Evolutionary conservation across 2,113 vertebrate species (phyloP).

Genomic region (Lepisosteus osseus): DNA sequence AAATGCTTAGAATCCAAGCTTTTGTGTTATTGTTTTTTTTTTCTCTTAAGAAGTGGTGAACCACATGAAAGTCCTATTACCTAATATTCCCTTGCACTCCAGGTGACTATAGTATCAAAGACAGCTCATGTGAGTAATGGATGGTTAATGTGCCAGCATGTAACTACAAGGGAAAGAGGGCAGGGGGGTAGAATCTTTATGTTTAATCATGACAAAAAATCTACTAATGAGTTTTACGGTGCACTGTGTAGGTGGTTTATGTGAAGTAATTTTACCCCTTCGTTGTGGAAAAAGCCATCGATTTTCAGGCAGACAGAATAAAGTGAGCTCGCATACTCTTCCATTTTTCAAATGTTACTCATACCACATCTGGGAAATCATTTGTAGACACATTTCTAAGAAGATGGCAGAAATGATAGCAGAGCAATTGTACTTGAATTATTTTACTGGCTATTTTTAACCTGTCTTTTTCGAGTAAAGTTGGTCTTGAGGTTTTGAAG

Average conservation of each 20-base stretch:
- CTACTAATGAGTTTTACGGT: slow-evolving; percentile 52
- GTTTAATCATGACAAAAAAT: slow-evolving; percentile 53
- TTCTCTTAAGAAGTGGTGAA: slow-evolving; percentile 46
- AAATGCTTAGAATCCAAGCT: slow-evolving; percentile 48
- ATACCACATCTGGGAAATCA: not conserved
- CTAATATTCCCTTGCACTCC: slow-evolving; percentile 50
- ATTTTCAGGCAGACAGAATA: not conserved
- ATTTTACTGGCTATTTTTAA: not conserved
- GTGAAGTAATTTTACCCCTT: not conserved
- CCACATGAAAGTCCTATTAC: slow-evolving; percentile 63
- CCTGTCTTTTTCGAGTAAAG: not conserved
- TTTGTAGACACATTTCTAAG: not conserved
- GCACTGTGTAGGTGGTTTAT: not conserved
- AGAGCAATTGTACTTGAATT: not conserved
- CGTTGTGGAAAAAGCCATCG: not conserved
- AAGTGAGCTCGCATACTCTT: not conserved
- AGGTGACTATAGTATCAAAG: slow-evolving; percentile 61
- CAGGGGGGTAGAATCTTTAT: slow-evolving; percentile 38
- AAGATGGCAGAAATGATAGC: not conserved
- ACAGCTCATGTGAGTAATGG: slow-evolving; percentile 50
- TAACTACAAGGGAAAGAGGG: slow-evolving; percentile 44
- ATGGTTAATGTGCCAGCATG: slow-evolving; percentile 45
- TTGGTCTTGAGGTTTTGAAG: not conserved
- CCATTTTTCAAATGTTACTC: slow-evolving; percentile 5
- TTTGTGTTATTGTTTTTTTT: slow-evolving; percentile 53